Conservation (phyloP, 1,140 invertebrate species). For the Platyscapa corneri region DNA sequence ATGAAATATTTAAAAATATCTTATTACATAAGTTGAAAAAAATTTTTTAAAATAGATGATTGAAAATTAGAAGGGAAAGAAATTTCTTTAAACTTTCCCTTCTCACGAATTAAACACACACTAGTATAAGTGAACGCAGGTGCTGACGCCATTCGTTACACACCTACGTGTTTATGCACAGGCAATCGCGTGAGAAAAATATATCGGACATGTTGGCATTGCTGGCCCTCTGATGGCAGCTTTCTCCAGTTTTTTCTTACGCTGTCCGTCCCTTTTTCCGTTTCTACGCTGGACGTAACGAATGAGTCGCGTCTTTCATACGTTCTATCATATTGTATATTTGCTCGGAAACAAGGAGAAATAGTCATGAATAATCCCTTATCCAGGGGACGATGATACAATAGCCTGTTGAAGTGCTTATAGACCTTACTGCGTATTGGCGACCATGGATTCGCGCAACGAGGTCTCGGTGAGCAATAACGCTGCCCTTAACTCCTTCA, state of each 20-base stretch:
- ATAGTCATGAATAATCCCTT: neutral
- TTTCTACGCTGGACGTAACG: neutral
- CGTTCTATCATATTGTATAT: neutral
- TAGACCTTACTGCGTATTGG: neutral
- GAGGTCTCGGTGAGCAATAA: constrained; percentile 1
- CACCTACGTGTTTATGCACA: neutral
- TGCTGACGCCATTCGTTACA: neutral
- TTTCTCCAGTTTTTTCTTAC: constrained; percentile 25
- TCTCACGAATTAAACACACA: neutral
- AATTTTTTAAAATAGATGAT: too few species aligned
- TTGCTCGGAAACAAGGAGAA: too few species aligned
- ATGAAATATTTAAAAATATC: too few species aligned
- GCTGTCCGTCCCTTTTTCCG: constrained; percentile 30
- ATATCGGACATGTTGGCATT: constrained; percentile 18
- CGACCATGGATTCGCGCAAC: constrained; percentile 31
- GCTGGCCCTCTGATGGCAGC: constrained; percentile 39
- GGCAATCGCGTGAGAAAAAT: neutral
- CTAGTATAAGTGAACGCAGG: too few species aligned
- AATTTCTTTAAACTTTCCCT: neutral
- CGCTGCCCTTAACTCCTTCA: neutral
- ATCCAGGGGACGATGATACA: constrained; percentile 1
- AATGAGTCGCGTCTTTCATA: neutral
- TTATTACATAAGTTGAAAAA: too few species aligned
- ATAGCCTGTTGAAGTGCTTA: neutral
- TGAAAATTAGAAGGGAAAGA: too few species aligned